phyloP scores from a whole-genome alignment of 2,113 vertebrate species.

The Alouatta palliata region DNA sequence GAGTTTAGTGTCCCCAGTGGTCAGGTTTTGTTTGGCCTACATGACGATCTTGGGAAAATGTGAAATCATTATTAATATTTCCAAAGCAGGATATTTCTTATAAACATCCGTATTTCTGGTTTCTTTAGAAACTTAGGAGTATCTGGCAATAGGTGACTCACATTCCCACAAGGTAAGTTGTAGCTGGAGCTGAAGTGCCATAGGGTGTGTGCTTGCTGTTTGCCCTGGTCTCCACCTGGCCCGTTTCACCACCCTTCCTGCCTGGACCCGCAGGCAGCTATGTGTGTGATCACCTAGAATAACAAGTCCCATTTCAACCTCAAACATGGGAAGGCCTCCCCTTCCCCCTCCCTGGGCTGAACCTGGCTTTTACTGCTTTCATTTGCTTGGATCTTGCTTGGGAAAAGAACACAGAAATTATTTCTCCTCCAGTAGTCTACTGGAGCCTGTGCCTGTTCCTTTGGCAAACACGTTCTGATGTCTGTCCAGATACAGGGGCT shows the following conservation, averaged over 20 bases:
- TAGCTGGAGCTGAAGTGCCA: neutral
- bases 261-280: neutral
- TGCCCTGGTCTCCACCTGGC: too few species aligned
- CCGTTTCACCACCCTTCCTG: neutral
- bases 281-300: neutral
- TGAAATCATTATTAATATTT: conserved; percentile 5
- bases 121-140: neutral
- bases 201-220: fast-evolving
- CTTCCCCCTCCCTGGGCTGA: neutral
- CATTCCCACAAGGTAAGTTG: neutral
- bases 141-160: neutral
- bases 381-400: neutral
- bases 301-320: neutral
- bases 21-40: neutral
- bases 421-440: neutral
- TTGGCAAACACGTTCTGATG: neutral
- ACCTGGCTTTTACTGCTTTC: neutral
- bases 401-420: neutral
- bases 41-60: neutral
- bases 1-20: neutral
- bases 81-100: neutral
- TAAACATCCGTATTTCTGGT: neutral
- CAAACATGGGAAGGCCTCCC: neutral
- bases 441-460: neutral
- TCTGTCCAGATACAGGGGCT: neutral